Percentiles rank a stretch among this genome's conserved stretches.
Conservation (phyloP, 2,888 invertebrate species). For the Coecobrya sp. region DNA sequence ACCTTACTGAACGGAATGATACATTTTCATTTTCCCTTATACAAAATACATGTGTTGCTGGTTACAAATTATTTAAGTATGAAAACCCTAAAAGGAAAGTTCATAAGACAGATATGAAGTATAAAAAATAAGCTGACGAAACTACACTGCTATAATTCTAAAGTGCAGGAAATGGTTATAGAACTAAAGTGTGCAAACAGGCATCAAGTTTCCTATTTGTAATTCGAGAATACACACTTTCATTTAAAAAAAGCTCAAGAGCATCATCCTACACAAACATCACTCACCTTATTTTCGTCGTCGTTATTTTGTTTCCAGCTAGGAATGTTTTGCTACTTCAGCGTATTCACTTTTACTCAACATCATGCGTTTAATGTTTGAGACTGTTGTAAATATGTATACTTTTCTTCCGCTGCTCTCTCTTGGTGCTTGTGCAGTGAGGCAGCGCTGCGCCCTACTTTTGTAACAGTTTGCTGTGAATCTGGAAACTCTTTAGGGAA, state of each 20-base stretch:
- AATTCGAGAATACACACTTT: slow-evolving; percentile 56
- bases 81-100: background rate
- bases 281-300: slow-evolving; percentile 23
- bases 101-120: no score
- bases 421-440: no score
- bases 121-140: no score
- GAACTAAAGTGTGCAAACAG: background rate
- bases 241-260: slow-evolving; percentile 55
- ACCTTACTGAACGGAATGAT: background rate
- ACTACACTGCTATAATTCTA: no score
- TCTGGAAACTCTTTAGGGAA: slow-evolving; percentile 39
- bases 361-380: background rate
- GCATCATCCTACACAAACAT: slow-evolving; percentile 9
- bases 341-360: background rate
- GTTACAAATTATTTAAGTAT: background rate
- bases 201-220: slow-evolving; percentile 46
- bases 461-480: background rate
- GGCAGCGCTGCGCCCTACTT: no score
- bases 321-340: slow-evolving; percentile 42
- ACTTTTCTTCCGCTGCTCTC: no score
- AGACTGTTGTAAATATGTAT: no score
- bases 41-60: background rate
- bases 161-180: no score
- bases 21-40: background rate
- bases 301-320: background rate